These are phyloP conservation scores for Drosophila neotestacea DNA, from an alignment of 2,888 invertebrate species.

Conservation along the genomic window DNA sequence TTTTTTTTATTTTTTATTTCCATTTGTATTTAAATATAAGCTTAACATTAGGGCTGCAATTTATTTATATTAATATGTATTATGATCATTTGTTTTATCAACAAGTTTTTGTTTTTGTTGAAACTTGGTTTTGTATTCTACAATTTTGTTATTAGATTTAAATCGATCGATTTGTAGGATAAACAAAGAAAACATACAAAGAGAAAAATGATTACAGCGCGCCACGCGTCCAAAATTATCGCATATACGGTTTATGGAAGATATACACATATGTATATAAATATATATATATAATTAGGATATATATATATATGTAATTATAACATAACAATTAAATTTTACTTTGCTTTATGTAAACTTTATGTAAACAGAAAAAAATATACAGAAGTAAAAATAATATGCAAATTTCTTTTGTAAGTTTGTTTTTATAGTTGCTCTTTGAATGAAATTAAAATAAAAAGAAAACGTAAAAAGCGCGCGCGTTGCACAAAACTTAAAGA, in stretches of 20 bases:
- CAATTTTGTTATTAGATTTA: slow-evolving; percentile 38
- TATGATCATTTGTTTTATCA: slow-evolving; percentile 49
- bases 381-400: slow-evolving; percentile 60
- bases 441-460: slow-evolving; percentile 26
- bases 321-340: slow-evolving; percentile 50
- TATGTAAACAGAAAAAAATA: slow-evolving; percentile 60
- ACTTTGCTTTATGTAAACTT: slow-evolving; percentile 49
- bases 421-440: slow-evolving; percentile 25
- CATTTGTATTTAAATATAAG: slow-evolving; percentile 59
- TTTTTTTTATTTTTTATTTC: slow-evolving; percentile 29
- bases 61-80: slow-evolving; percentile 49
- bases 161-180: slow-evolving; percentile 44
- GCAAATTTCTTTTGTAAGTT: slow-evolving; percentile 12
- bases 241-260: slow-evolving; percentile 57
- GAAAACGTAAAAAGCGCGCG: slow-evolving; percentile 52
- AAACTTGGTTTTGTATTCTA: slow-evolving; percentile 55
- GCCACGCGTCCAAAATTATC: slow-evolving; percentile 64
- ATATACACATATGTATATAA: slow-evolving; percentile 38
- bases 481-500: slow-evolving; percentile 65
- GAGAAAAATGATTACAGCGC: slow-evolving; percentile 57
- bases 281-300: slow-evolving; percentile 24
- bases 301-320: slow-evolving; percentile 20
- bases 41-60: slow-evolving; percentile 65
- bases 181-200: slow-evolving; percentile 65
- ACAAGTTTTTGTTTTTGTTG: slow-evolving; percentile 46